Evolutionary conservation across 2,113 vertebrate species (phyloP).

Genomic region (Choloepus hoffmanni): DNA sequence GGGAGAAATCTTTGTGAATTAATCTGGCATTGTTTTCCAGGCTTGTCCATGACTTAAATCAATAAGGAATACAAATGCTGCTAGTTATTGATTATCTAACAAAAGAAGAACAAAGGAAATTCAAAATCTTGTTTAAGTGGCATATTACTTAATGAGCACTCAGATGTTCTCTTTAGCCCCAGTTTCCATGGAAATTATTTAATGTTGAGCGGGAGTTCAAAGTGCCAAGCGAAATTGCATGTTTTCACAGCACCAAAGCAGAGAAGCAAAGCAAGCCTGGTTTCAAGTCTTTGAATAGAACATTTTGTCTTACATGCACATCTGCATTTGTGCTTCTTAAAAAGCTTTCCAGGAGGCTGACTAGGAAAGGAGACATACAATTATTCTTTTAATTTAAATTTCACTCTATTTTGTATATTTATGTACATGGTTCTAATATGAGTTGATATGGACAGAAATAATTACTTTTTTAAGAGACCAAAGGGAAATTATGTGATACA

Average conservation of each 20-base stretch:
- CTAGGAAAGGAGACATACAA: not conserved
- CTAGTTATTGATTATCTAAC: constrained; percentile 49
- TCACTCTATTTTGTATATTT: not conserved
- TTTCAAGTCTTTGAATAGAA: not conserved
- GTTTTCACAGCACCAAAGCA: not conserved
- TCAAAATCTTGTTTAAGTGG: constrained; percentile 40
- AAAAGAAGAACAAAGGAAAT: constrained; percentile 52
- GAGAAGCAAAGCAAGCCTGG: not conserved
- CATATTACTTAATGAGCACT: constrained; percentile 41
- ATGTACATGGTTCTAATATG: not conserved
- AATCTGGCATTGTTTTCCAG: constrained; percentile 25
- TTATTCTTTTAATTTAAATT: constrained; percentile 12
- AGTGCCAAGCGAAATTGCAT: not conserved
- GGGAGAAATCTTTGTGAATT: not conserved
- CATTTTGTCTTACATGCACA: not conserved
- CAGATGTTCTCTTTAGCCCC: constrained; percentile 40
- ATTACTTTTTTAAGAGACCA: not conserved
- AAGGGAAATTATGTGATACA: constrained; percentile 8
- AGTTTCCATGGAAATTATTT: constrained; percentile 62
- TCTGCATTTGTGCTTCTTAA: not conserved
- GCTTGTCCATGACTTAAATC: constrained; percentile 1
- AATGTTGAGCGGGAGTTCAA: not conserved
- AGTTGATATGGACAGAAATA: not conserved
- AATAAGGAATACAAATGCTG: constrained; percentile 55
- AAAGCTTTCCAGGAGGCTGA: not conserved